Evolutionary conservation across 2,797 vertebrate genomes (phyloP).

Genomic region (Trichosurus vulpecula): DNA sequence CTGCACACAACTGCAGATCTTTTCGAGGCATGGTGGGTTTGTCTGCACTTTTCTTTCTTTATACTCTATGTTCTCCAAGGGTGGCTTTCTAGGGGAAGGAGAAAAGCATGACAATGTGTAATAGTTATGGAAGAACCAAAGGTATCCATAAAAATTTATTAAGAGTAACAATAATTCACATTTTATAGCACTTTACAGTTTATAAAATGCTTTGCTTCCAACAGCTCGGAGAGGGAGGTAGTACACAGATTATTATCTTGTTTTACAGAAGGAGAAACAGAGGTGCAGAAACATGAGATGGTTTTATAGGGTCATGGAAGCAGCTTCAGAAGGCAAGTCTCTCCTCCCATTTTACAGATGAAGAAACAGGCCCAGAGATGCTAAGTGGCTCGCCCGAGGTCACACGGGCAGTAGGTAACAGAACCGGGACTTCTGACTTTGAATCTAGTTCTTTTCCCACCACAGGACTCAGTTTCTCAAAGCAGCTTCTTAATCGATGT

Average conservation of each 20-base stretch:
- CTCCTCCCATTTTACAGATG: background rate
- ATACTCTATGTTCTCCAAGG: background rate
- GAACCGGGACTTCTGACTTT: too few relatives aligned
- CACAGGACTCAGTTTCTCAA: background rate
- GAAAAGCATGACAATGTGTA: background rate
- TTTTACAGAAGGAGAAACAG: too few relatives aligned
- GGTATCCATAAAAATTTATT: background rate
- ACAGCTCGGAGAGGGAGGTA: too few relatives aligned
- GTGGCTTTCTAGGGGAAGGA: background rate
- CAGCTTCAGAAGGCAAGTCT: too few relatives aligned
- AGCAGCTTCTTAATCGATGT: background rate
- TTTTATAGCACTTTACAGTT: background rate
- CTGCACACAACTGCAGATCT: fast-evolving
- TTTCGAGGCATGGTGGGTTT: background rate
- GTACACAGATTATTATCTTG: too few relatives aligned
- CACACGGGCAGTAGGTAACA: background rate
- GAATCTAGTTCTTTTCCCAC: background rate
- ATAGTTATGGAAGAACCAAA: background rate
- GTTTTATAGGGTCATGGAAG: too few relatives aligned
- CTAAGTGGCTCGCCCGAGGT: background rate
- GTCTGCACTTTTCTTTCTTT: background rate
- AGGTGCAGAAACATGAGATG: too few relatives aligned
- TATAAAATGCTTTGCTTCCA: background rate
- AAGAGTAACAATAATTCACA: background rate
- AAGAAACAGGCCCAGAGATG: background rate